Conservation (phyloP, 2,888 invertebrate genomes). For the Crematogaster levior region DNA sequence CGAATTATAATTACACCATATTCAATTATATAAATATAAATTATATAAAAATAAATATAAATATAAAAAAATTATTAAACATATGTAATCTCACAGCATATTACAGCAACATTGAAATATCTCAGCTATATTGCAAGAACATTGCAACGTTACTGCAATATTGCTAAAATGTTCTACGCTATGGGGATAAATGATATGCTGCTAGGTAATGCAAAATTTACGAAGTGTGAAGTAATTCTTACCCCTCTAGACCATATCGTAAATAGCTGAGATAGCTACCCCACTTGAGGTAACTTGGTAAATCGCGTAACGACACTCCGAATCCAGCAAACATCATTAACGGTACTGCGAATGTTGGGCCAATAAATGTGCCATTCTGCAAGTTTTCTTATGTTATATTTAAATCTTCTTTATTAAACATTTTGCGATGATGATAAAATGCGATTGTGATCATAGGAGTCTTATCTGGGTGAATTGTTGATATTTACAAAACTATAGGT, state of each 20-base stretch:
- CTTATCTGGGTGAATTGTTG: neutral
- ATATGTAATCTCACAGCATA: too few species aligned
- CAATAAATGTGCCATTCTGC: slow-evolving; percentile 97
- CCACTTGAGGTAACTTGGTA: slow-evolving; percentile 95
- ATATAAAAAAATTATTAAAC: neutral
- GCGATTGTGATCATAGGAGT: neutral
- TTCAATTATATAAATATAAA: neutral
- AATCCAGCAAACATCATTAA: slow-evolving; percentile 99
- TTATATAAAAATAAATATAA: too few species aligned
- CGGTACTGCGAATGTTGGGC: slow-evolving; percentile 96
- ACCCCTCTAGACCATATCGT: slow-evolving; percentile 96
- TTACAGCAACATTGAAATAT: too few species aligned
- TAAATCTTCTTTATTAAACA: neutral
- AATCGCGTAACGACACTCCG: slow-evolving; percentile 95
- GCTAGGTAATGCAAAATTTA: neutral
- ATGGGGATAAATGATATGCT: neutral
- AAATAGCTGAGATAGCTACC: slow-evolving; percentile 96
- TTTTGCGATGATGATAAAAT: neutral
- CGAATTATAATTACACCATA: neutral
- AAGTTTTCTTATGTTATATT: too few species aligned
- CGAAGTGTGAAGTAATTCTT: slow-evolving; percentile 62
- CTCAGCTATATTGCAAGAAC: too few species aligned
- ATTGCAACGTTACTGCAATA: too few species aligned
- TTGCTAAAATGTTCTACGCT: too few species aligned
- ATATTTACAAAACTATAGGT: neutral